phyloP scores from a whole-genome alignment of 1,140 invertebrate genomes.

The Papilio polytes region DNA sequence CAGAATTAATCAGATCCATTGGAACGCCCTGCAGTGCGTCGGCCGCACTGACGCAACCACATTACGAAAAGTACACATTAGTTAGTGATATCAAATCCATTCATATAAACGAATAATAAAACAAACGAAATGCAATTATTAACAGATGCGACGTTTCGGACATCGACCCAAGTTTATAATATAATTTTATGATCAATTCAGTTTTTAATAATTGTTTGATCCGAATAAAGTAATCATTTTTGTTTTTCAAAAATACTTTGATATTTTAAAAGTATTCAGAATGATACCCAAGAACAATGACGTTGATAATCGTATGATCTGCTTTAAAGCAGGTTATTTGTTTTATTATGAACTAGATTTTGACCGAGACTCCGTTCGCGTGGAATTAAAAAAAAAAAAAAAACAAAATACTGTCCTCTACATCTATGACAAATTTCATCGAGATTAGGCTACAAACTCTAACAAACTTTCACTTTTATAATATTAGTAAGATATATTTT shows the following conservation, averaged over 20 bases:
- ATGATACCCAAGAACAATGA: not conserved
- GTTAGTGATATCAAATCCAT: not conserved
- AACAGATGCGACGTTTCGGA: not conserved
- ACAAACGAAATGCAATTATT: not conserved
- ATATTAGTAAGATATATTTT: too few species aligned
- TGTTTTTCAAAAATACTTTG: not conserved
- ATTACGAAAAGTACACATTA: constrained; percentile 11
- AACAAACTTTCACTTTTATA: too few species aligned
- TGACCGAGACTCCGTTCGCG: too few species aligned
- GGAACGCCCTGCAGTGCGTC: constrained; percentile 18
- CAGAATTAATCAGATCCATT: constrained; percentile 28
- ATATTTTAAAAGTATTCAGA: not conserved
- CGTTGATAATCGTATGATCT: not conserved
- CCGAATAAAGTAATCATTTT: too few species aligned
- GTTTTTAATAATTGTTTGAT: too few species aligned
- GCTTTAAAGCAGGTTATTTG: not conserved
- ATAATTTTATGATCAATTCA: too few species aligned
- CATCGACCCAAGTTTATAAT: not conserved
- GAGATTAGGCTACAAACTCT: too few species aligned
- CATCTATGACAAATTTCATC: too few species aligned
- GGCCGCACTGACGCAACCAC: not conserved
- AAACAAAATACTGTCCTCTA: too few species aligned
- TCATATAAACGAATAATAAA: not conserved
- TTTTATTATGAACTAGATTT: not conserved
- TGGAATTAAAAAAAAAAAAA: too few species aligned